Conservation (phyloP, 2,888 invertebrate genomes). For the Trissolcus japonicus region DNA sequence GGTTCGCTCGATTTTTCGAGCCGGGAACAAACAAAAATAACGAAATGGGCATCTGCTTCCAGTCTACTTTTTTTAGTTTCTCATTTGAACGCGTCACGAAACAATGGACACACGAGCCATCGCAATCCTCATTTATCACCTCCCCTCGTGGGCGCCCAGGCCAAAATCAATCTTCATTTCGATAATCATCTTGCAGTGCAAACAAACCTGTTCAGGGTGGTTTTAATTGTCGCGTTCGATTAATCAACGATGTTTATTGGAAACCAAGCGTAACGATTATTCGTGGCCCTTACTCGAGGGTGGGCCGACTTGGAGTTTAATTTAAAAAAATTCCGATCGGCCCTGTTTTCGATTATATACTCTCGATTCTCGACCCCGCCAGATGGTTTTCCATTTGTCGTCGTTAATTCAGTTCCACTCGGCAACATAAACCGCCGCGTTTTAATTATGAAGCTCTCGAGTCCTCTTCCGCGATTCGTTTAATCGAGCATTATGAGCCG, state of each 20-base stretch:
- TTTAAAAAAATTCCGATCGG: no score
- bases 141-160: not conserved
- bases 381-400: constrained; percentile 21
- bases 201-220: constrained; percentile 12
- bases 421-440: constrained; percentile 27
- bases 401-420: constrained; percentile 28
- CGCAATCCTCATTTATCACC: constrained; percentile 18
- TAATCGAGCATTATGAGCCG: constrained; percentile 27
- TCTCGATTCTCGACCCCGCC: no score
- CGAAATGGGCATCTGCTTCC: not conserved
- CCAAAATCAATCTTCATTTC: constrained; percentile 37
- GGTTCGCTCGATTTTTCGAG: not conserved
- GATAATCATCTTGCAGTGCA: constrained; percentile 21
- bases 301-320: constrained; percentile 23
- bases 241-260: constrained; percentile 38
- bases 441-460: constrained; percentile 31
- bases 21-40: constrained; percentile 13
- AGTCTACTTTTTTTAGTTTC: no score
- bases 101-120: constrained; percentile 5
- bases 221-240: constrained; percentile 35
- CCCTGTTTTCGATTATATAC: no score
- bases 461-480: constrained; percentile 22
- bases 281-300: constrained; percentile 12
- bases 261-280: constrained; percentile 12
- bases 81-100: not conserved